Evolutionary conservation across 2,888 invertebrate genomes (phyloP), one percentile per base, ranked within the genome.

Genomic region (Cheilosia impressa): DNA sequence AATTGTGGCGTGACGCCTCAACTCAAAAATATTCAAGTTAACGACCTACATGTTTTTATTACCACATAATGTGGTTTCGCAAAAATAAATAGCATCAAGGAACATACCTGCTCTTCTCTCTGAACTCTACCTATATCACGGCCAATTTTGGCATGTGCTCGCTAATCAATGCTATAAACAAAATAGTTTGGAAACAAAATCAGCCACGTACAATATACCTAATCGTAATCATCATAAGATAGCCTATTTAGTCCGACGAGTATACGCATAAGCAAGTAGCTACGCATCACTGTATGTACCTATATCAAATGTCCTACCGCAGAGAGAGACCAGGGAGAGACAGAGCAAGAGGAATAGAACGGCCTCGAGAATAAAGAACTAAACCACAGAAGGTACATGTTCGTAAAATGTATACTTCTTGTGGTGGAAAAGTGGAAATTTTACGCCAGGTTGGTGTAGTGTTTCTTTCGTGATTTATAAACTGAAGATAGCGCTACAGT

Each of bases 381-480:
- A 52, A 52, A 24, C 52, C 24, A 52, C 52, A 52, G n/a, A 52
- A 52, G 52, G 52, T 52, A 22, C 22, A 13, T 2, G 10, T 17
- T n/a, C 31, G 15, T 52, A 13, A 17, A 52, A 22, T 50, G 22
- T 13, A 15, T 24, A 24, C 13, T 22, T 13, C 9, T 52, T 52
- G 52, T 24, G 52, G 52, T 52, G 24, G 52, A 24, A 45, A 45
- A 45, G 17, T 45, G 24, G n/a, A 52, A 52, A 15, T 9, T 57
- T 47, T 47, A 47, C 47, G 47, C 9, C 47, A 47, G 19, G 47
- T 19, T 19, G 17, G 17, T 47, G 47, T 17, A 47, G 4, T 31
- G 19, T 63, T 63, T 63, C 19, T 31, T 63, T 52, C 34, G 38
- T n/a, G 52, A 52, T 65, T 52, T 52, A 65, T 41, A 19, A 17